Base-by-base conservation (phyloP, 1,140 invertebrate genomes). In the Lamellibrachia luymesi region DNA sequence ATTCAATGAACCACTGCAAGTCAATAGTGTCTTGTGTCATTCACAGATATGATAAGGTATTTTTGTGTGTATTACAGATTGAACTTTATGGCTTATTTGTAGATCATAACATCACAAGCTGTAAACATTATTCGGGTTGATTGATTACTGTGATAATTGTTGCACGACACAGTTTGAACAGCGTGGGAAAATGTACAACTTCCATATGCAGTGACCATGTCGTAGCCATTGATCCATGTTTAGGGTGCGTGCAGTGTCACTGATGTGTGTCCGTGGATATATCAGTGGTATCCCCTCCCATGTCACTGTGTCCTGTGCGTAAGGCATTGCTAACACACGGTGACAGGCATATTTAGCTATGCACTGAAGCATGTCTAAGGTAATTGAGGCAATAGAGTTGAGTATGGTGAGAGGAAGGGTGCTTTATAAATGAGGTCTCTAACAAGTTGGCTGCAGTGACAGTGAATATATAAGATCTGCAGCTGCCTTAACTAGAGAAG, bases 311-410 rank as follows among this genome's bases (percentile, higher is more conserved):
- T 56, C 52, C 13, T 80, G 64, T 22, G 13, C 64, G 25, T 22
- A 22, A 4, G 7, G 64, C 64, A 80, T 80, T 80, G 64, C 64
- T 80, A 80, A 80, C 64, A 80, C 64, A 80, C 0, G 64, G 64
- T 80, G 64, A 80, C 64, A 80, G 64, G 64, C 13, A 22, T 80
- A 80, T 80, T 80, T 80, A 80, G 64, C 13, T 80, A 80, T 22
- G 13, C 64, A 17, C 64, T 80, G 64, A 22, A 80, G 64, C 17
- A 22, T 80, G 64, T 17, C 64, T 80, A 80, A 80, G 64, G 64
- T 80, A 80, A 80, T 80, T 80, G 64, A 80, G 64, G 64, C 64
- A 80, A 80, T 80, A 80, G 64, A 80, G 64, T 80, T 80, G 64
- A 80, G 64, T 80, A 80, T 8, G 13, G 64, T 80, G 25, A 80